Evolutionary conservation across 2,888 invertebrate species (phyloP).

Genomic region (Aelia acuminata): DNA sequence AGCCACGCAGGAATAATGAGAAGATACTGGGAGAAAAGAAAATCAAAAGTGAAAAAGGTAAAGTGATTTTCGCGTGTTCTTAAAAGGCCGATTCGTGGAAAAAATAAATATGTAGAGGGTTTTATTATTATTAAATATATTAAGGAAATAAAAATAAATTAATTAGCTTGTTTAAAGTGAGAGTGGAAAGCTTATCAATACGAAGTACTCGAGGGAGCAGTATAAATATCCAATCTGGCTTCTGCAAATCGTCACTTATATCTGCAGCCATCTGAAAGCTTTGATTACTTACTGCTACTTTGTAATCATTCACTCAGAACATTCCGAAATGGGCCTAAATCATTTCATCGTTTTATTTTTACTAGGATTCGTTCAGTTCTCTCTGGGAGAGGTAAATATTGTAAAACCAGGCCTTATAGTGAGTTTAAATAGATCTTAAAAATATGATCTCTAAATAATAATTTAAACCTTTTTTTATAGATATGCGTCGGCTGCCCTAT

Average conservation of each 20-base stretch:
- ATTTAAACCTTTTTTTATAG: neutral
- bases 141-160: neutral
- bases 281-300: neutral
- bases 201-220: neutral
- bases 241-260: slow-evolving; percentile 11
- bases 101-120: no score
- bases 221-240: neutral
- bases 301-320: neutral
- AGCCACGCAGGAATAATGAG: no score
- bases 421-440: neutral
- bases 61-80: no score
- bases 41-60: no score
- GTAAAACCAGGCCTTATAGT: no score
- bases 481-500: neutral
- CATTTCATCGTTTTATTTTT: slow-evolving; percentile 10
- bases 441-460: neutral
- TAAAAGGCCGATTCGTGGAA: no score
- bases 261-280: neutral
- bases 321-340: neutral
- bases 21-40: no score
- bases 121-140: no score
- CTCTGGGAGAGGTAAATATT: slow-evolving; percentile 9
- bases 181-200: neutral
- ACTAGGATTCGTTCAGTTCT: neutral
- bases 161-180: neutral